Evolutionary conservation across 2,888 invertebrate species (phyloP).

Genomic region (Schrankia costaestrigalis): DNA sequence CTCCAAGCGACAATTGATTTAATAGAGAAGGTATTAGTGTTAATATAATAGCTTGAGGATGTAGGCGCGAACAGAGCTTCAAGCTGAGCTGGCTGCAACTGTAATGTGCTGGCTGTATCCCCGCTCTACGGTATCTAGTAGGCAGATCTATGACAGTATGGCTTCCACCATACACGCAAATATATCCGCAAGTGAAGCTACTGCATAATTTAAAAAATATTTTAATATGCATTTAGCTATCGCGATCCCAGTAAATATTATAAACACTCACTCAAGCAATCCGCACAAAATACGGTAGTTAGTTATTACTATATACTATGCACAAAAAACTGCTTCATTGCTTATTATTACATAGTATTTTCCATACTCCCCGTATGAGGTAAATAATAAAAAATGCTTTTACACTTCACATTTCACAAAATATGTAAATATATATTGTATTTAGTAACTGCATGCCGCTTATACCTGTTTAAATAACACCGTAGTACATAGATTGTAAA

Average conservation of each 20-base stretch:
- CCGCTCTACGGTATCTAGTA: conserved; percentile 37
- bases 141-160: conserved; percentile 31
- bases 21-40: conserved; percentile 90
- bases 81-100: conserved; percentile 56
- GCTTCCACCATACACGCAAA: conserved; percentile 48
- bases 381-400: too few species aligned
- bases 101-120: conserved; percentile 52
- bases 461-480: too few species aligned
- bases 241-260: conserved; percentile 31
- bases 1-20: conserved; percentile 94
- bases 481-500: too few species aligned
- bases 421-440: too few species aligned
- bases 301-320: conserved; percentile 1
- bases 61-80: conserved; percentile 62
- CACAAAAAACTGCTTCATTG: conserved; percentile 4
- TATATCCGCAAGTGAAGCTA: conserved; percentile 38
- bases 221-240: conserved; percentile 37
- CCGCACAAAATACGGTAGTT: too few species aligned
- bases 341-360: too few species aligned
- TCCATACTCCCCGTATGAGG: too few species aligned
- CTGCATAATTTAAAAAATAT: conserved; percentile 31
- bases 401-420: too few species aligned
- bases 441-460: too few species aligned
- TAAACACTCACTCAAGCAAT: conserved; percentile 28
- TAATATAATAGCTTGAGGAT: conserved; percentile 50